A percentile compares a stretch with the other conserved stretches of the same genome.
phyloP scores from a whole-genome alignment of 1,140 invertebrate species.

The Philotrypesis tridentata region DNA sequence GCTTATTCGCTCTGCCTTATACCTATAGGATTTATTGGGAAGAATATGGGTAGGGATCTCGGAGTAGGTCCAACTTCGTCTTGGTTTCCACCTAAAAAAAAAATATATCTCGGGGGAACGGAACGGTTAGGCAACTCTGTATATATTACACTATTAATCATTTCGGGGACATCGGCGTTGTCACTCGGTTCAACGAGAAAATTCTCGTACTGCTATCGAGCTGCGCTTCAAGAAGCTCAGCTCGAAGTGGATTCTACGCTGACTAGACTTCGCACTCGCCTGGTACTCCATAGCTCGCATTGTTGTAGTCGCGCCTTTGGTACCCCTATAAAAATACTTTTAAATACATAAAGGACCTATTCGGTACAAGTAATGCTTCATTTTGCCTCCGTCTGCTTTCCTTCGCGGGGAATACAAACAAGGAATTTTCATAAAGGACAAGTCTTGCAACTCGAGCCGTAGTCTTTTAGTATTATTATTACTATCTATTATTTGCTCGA shows the following conservation, averaged over 20 bases:
- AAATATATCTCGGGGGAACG: background rate
- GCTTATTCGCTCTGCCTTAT: background rate
- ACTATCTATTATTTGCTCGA: slow-evolving; percentile 3
- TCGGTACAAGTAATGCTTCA: slow-evolving; percentile 32
- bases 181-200: background rate
- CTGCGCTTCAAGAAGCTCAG: background rate
- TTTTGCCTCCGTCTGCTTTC: background rate
- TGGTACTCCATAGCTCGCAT: slow-evolving; percentile 24
- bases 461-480: slow-evolving; percentile 34
- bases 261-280: slow-evolving; percentile 61
- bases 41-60: background rate
- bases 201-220: background rate
- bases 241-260: slow-evolving; percentile 21
- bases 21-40: background rate
- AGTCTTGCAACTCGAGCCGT: background rate
- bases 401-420: slow-evolving; percentile 33
- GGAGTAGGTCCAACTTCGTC: background rate
- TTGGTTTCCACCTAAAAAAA: slow-evolving; percentile 8
- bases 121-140: background rate
- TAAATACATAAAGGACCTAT: slow-evolving; percentile 42
- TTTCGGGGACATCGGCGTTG: background rate
- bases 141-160: background rate
- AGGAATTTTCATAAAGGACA: slow-evolving; percentile 8
- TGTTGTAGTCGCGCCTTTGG: background rate
- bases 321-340: slow-evolving; percentile 36